Evolutionary conservation across 2,113 vertebrate species (phyloP), one percentile per base, ranked within the genome.

Genomic region (Corythaixoides concolor): DNA sequence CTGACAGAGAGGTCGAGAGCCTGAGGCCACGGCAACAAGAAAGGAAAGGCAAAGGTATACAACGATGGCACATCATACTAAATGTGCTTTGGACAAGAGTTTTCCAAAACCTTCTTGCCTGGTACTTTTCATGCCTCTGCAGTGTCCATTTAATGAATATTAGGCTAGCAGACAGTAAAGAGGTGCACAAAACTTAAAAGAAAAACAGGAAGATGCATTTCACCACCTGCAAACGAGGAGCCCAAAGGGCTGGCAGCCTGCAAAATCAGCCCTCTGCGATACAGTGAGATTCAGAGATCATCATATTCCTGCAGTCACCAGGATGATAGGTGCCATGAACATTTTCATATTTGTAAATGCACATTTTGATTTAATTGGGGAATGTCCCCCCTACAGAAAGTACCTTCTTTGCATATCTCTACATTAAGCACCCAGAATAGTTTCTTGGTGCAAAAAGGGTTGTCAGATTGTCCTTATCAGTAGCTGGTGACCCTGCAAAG

Each of bases 181-280:
- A 67, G 43, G 27, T 85, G 20, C 32, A 47, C 33, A 86, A 70
- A 66, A 64, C 59, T 39, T 6, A 33, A 28, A 89, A 75, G 43
- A 79, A 80, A 53, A 62, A 1, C 15, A 72, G 24, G 52, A 89
- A 80, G 64, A 50, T 18, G 30, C 18, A 62, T 45, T 77, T 67
- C 21, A 62, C 30, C 37, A 56, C 33, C n/a, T 66, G 59, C 33
- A 55, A 43, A 26, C 0, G 3, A 17, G 17, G 17, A 72, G 32
- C 39, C 35, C 0, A 1, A 52, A 78, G 22, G 26, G 17, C 10
- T 16, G 32, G 14, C 6, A 30, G 8, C 16, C 45, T 90, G 75
- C 59, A 53, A 68, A 15, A 67, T 41, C 28, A 83, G 35, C n/a
- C n/a, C 24, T 41, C 50, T 68, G 66, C 0, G 0, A 39, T 43